A percentile compares a stretch with the other conserved stretches of the same genome.
These are phyloP conservation scores for Drosophila funebris DNA, from an alignment of 1,140 invertebrate genomes.

Conservation along the genomic window DNA sequence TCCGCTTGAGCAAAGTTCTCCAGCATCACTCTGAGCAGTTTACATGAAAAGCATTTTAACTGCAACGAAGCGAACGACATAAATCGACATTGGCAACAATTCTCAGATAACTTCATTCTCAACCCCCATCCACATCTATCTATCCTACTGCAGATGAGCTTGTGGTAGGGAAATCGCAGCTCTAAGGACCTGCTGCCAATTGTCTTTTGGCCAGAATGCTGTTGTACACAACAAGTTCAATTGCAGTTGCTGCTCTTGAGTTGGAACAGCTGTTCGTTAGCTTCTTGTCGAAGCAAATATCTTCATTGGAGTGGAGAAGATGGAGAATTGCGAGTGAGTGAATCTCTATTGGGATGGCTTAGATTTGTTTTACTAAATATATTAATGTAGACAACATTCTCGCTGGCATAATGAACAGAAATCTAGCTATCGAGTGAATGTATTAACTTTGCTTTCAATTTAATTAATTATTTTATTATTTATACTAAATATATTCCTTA, in stretches of 20 bases:
- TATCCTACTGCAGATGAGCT: not conserved
- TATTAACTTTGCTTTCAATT: too few relatives aligned
- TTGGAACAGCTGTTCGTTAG: conserved; percentile 10
- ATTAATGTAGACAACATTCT: too few relatives aligned
- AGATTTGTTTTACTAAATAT: not conserved
- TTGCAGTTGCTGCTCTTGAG: conserved; percentile 36
- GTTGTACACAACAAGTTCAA: conserved; percentile 12
- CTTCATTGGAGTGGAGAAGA: not conserved
- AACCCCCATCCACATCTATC: not conserved
- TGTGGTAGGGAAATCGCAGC: conserved; percentile 30
- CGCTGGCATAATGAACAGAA: too few relatives aligned
- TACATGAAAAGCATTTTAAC: conserved; percentile 77
- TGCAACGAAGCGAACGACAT: conserved; percentile 51
- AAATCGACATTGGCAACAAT: conserved; percentile 42
- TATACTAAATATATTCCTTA: too few relatives aligned
- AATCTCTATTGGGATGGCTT: not conserved
- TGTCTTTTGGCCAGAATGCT: conserved; percentile 44
- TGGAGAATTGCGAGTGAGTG: not conserved
- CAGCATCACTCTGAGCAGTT: conserved; percentile 33
- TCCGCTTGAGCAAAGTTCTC: conserved; percentile 59
- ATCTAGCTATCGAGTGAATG: too few relatives aligned
- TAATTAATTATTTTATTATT: too few relatives aligned
- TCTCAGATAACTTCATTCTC: not conserved
- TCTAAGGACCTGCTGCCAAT: conserved; percentile 50
- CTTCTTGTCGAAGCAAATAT: not conserved